Evolutionary conservation across 2,797 vertebrate species (phyloP).

Genomic region (Euphonia xanthogaster): DNA sequence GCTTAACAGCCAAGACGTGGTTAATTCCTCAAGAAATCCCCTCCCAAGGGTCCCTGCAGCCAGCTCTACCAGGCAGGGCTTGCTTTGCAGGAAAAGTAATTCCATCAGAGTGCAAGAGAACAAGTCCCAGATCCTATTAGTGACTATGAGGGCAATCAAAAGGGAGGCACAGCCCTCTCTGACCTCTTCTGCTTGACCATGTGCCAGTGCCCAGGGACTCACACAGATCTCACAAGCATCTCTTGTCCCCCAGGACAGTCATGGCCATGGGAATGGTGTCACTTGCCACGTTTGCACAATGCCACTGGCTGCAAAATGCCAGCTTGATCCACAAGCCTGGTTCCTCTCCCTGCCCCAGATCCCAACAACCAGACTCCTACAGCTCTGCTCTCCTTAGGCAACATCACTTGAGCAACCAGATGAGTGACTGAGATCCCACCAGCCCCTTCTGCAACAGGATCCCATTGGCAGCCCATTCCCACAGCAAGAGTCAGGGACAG

Average conservation of each 20-base stretch:
- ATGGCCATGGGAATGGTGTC: not conserved
- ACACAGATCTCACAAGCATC: not conserved
- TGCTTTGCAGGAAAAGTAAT: not conserved
- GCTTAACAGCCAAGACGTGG: not conserved
- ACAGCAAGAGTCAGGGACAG: not conserved
- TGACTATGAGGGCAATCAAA: not conserved
- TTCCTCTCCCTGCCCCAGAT: not conserved
- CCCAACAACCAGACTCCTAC: rapidly evolving
- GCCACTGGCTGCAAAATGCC: not conserved
- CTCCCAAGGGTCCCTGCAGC: not conserved
- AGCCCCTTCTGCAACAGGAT: not conserved
- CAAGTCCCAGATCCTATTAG: not conserved
- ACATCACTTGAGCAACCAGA: not conserved
- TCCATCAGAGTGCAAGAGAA: not conserved
- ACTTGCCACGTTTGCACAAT: not conserved
- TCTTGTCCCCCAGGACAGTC: rapidly evolving
- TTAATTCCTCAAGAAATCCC: not conserved
- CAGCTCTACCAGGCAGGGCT: not conserved
- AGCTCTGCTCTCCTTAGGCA: not conserved
- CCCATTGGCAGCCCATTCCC: not conserved
- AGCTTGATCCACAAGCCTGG: not conserved
- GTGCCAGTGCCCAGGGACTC: not conserved
- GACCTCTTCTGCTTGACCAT: not conserved
- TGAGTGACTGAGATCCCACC: not conserved
- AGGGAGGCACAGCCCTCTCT: not conserved